These are phyloP conservation scores for Tetanocera ferruginea DNA, from an alignment of 2,888 invertebrate genomes.

Conservation along the genomic window DNA sequence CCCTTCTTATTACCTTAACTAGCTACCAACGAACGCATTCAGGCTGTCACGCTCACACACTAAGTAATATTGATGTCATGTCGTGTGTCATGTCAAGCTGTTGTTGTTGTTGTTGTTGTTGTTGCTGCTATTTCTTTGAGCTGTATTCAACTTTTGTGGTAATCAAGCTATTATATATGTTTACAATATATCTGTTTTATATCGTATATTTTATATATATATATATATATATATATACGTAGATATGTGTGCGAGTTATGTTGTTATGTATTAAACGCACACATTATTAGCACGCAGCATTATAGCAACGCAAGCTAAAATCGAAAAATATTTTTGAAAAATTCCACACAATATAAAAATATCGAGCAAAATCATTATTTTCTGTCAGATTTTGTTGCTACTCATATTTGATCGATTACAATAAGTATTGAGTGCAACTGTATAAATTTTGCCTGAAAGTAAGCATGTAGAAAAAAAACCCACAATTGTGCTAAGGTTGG, in stretches of 20 bases:
- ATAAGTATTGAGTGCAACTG: too few relatives aligned
- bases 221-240: neutral
- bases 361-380: neutral
- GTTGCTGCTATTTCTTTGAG: neutral
- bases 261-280: neutral
- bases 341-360: neutral
- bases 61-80: constrained; percentile 17
- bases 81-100: constrained; percentile 11
- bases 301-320: neutral
- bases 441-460: too few relatives aligned
- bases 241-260: neutral
- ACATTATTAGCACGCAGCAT: neutral
- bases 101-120: neutral
- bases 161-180: neutral
- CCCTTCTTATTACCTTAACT: too few relatives aligned
- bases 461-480: too few relatives aligned
- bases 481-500: too few relatives aligned
- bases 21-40: neutral
- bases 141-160: neutral
- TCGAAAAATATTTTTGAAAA: neutral
- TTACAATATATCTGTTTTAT: too few relatives aligned
- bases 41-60: neutral
- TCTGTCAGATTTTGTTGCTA: too few relatives aligned
- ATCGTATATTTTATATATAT: neutral
- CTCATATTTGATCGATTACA: too few relatives aligned